Evolutionary conservation across 1,140 invertebrate species (phyloP).

Genomic region (Drosophila erecta): DNA sequence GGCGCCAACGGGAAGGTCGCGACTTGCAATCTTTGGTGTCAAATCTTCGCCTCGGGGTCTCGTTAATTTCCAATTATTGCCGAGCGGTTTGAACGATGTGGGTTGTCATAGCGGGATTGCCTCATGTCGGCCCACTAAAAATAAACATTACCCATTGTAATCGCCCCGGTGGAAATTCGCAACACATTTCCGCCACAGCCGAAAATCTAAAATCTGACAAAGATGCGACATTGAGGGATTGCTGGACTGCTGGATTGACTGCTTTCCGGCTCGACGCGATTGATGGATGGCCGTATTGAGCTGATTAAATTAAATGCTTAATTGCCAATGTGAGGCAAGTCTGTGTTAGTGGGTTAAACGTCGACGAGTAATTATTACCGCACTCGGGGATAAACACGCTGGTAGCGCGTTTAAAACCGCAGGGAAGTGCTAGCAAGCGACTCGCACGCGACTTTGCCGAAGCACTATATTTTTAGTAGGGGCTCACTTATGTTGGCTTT

Average conservation of each 20-base stretch:
- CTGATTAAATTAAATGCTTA: slow-evolving; percentile 50
- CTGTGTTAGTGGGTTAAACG: slow-evolving; percentile 74
- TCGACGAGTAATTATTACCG: slow-evolving; percentile 48
- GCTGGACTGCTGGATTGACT: slow-evolving; percentile 31
- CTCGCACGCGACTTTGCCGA: slow-evolving; percentile 8
- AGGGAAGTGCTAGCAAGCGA: slow-evolving; percentile 5
- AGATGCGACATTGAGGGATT: slow-evolving; percentile 55
- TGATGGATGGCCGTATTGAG: slow-evolving; percentile 35
- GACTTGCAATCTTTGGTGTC: slow-evolving; percentile 56
- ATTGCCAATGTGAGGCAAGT: slow-evolving; percentile 37
- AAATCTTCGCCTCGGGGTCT: slow-evolving; percentile 52
- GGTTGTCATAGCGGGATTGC: slow-evolving; percentile 33
- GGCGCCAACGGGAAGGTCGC: slow-evolving; percentile 47
- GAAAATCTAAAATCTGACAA: slow-evolving; percentile 41
- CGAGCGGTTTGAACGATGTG: slow-evolving; percentile 32
- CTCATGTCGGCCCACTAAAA: slow-evolving; percentile 26
- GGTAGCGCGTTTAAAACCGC: slow-evolving; percentile 33
- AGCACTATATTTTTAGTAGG: slow-evolving; percentile 24
- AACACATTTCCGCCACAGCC: slow-evolving; percentile 59
- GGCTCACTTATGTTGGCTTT: not conserved
- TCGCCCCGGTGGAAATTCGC: slow-evolving; percentile 41
- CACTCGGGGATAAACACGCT: slow-evolving; percentile 20
- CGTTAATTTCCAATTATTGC: slow-evolving; percentile 61
- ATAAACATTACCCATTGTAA: slow-evolving; percentile 27
- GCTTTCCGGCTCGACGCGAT: slow-evolving; percentile 28